Base-by-base conservation (phyloP, 1,140 invertebrate genomes). In the Diorhabda elongata region DNA sequence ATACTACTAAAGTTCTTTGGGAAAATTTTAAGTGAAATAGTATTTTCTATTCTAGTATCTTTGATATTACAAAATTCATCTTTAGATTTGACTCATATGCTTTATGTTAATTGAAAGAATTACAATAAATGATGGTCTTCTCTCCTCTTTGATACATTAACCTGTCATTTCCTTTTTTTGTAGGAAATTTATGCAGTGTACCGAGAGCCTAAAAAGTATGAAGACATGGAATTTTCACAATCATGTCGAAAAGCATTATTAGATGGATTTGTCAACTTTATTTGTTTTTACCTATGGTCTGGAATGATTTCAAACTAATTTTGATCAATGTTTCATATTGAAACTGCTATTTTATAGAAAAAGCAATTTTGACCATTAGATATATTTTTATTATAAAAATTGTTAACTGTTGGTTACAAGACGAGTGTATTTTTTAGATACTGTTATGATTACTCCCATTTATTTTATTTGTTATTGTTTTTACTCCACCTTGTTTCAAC, bases 261-360 rank as follows among this genome's bases (percentile, higher is more conserved):
- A 41, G 75, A 81, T 66, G 80, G 77, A 65, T 81, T 81, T 74
- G 77, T 81, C 11, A 80, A 80, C 68, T 81, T 75, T 69, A 76
- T 81, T 57, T 77, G 76, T 73, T 80, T 78, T 71, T 79, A 80
- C 73, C 65, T 81, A 42, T 81, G 80, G 80, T 76, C 73, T 44
- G 75, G 76, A 70, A 81, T 81, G 77, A 76, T 80, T 69, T 77
- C 42, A 11, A 69, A 69, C 57, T 74, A 43, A 67, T 42, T 26
- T 26, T 26, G 44, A 5, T 9, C 26, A 44, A 7, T 11, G 42
- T 26, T 26, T 11, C 26, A 57, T 2, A 57, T 57, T 42, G 9
- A 11, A 44, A 66, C n/a, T 43, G 5, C 11, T 5, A 8, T 44
- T 41, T 45, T 3, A 64, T 44, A 9, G 7, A 9, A 45, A 64